A percentile compares a stretch with the other conserved stretches of the same genome.
Conservation (phyloP, 1,140 invertebrate genomes). For the Drosophila pectinifera region DNA sequence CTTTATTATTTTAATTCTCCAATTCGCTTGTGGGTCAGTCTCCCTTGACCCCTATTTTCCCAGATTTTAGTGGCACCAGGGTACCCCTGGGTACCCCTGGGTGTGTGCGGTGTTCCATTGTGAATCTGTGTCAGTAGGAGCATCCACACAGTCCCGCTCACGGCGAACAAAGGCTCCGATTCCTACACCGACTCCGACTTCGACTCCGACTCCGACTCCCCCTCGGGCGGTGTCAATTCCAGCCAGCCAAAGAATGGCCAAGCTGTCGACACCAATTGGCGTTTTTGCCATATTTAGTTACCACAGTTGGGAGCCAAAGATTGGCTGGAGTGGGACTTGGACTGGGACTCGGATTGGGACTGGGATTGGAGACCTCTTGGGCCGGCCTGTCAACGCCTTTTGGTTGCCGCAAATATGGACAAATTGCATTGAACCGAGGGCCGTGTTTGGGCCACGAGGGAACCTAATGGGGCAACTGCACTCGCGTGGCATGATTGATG, state of each 20-base stretch:
- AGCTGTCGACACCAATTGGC: constrained; percentile 51
- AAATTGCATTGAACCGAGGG: constrained; percentile 67
- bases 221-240: constrained; percentile 32
- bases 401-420: constrained; percentile 60
- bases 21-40: constrained; percentile 12
- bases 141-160: constrained; percentile 16
- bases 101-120: constrained; percentile 24
- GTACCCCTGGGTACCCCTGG: not conserved
- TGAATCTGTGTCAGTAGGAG: constrained; percentile 52
- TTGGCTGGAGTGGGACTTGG: not conserved
- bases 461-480: constrained; percentile 43
- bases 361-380: constrained; percentile 9
- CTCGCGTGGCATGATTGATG: constrained; percentile 39
- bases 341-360: too few relatives aligned
- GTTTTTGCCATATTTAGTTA: constrained; percentile 75
- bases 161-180: constrained; percentile 12
- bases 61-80: constrained; percentile 2
- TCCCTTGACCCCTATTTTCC: constrained; percentile 19
- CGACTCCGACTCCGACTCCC: not conserved
- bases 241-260: constrained; percentile 27
- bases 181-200: too few relatives aligned
- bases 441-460: constrained; percentile 44
- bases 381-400: constrained; percentile 25
- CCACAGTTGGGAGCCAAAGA: constrained; percentile 11
- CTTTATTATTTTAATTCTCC: constrained; percentile 1